Conservation (phyloP, 2,113 vertebrate genomes). For the Notothenia coriiceps region DNA sequence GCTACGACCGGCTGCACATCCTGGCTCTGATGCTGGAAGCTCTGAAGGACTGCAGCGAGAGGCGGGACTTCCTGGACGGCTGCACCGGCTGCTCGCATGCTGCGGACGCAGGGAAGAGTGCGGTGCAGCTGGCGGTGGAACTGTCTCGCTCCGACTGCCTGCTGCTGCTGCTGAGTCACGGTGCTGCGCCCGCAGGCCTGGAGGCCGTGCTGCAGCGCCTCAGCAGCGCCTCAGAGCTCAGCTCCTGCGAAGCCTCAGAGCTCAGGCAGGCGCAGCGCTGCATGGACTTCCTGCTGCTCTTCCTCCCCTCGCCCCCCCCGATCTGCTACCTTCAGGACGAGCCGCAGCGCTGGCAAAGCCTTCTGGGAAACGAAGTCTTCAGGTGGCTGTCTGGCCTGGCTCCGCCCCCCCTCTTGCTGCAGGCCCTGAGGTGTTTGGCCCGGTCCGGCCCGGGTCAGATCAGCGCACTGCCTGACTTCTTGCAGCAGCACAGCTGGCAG, state of each 20-base stretch:
- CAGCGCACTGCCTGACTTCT: constrained; percentile 87
- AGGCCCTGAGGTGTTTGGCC: constrained; percentile 91
- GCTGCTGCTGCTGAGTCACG: constrained; percentile 88
- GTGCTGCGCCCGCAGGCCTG: constrained; percentile 85
- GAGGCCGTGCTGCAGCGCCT: constrained; percentile 86
- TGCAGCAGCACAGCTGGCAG: constrained; percentile 85
- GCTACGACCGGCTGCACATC: constrained; percentile 89
- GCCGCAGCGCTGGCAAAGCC: constrained; percentile 84
- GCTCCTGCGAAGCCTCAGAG: constrained; percentile 8
- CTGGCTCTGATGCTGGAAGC: constrained; percentile 87
- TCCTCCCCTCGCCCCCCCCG: constrained; percentile 75
- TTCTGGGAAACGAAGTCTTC: constrained; percentile 88
- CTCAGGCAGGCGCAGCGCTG: constrained; percentile 82
- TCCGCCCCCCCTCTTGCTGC: constrained; percentile 88
- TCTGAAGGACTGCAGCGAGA: constrained; percentile 77
- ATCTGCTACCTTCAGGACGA: constrained; percentile 79
- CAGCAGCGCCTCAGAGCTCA: constrained; percentile 53
- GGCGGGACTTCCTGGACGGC: constrained; percentile 84
- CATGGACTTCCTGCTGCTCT: constrained; percentile 91
- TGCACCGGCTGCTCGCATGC: constrained; percentile 85
- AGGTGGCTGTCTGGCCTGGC: constrained; percentile 87
- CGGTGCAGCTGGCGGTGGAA: constrained; percentile 90
- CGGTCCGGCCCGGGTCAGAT: constrained; percentile 87
- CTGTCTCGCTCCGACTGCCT: constrained; percentile 89
- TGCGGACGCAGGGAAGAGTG: constrained; percentile 87